Evolutionary conservation across 2,888 invertebrate species (phyloP), one percentile per base, ranked within the genome.

Genomic region (Drosophila leonis): DNA sequence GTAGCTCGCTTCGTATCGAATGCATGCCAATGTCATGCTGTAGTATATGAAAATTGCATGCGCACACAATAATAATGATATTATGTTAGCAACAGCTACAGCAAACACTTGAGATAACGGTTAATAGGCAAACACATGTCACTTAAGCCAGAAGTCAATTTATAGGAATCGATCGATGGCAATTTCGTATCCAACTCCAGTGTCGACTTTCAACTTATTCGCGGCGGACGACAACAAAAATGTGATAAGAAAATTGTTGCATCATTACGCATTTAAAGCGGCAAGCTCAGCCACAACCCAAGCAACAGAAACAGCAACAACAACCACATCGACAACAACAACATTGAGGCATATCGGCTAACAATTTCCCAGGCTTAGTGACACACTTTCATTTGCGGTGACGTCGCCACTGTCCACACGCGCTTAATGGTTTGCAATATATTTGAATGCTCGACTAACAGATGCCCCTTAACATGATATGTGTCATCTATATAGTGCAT

Each of bases 171-270:
- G 72, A 75, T 57, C 52, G 46, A 42, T 49, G 29, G 51, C 42
- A 33, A 49, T 39, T 39, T 27, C 33, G 48, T 27, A 41, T 55
- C 56, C 29, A 39, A 18, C 15, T 52, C 8, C 31, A 5, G 57
- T 27, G 44, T 35, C 13, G 48, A 63, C 64, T 57, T 68, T 59
- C 77, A 71, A 56, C 49, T 56, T 66, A 65, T 65, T 65, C 57
- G 61, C 61, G 56, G 62, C 10, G 67, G 64, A 77, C 59, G 70
- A 65, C 77, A 77, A 67, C 70, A 57, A 64, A 60, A 73, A 72
- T 81, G 85, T 79, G 88, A 84, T 84, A 85, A 88, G 84, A 88
- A 85, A 85, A 88, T 85, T 83, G 87, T 84, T 85, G 88, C 88
- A 85, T 88, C 88, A 85, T 85, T 85, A 83, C 74, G 84, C 74